Base-by-base conservation (phyloP, 2,888 invertebrate genomes). In the Cacoxenus indagator region DNA sequence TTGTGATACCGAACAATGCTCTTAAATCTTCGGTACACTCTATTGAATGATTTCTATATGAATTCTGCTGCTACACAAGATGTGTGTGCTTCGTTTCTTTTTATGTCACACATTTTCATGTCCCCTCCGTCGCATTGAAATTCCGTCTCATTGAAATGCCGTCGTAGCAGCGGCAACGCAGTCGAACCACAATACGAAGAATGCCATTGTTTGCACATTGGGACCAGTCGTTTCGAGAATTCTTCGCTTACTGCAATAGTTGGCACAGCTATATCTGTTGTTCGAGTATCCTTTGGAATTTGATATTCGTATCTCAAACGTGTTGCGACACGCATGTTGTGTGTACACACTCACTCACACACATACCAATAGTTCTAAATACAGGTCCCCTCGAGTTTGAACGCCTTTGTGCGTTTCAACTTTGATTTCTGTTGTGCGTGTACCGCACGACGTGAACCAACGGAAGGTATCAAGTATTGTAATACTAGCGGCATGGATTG, bases 301-400 rank as follows among this genome's bases (percentile, higher is more conserved):
- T 55, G 55, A 43, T 43, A n/a, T n/a, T 43, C n/a, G n/a, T n/a
- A n/a, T n/a, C n/a, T 43, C n/a, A n/a, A 43, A 43, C 45, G 45
- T 71, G 74, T 43, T 48, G 27, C 19, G 11, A 26, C 22, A 54
- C 54, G 54, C 54, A 54, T 24, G 17, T 54, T 54, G 19, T 22
- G 54, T 22, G 4, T 31, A 59, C 19, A 59, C 17, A 59, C 59
- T 24, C 37, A 59, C 29, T 31, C 37, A 37, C 19, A n/a, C n/a
- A 59, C 37, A 31, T 1, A 59, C 26, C 8, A 9, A 55, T 26
- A 17, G 48, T 8, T 17, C 22, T 19, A 51, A 9, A 51, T 22
- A 22, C 51, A 51, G n/a, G 17, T 17, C 9, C 22, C 9, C n/a
- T 11, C 17, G 19, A 51, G 19, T 17, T 51, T 19, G 51, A 51